phyloP scores from a whole-genome alignment of 2,888 invertebrate genomes.

The Griposia aprilina region DNA sequence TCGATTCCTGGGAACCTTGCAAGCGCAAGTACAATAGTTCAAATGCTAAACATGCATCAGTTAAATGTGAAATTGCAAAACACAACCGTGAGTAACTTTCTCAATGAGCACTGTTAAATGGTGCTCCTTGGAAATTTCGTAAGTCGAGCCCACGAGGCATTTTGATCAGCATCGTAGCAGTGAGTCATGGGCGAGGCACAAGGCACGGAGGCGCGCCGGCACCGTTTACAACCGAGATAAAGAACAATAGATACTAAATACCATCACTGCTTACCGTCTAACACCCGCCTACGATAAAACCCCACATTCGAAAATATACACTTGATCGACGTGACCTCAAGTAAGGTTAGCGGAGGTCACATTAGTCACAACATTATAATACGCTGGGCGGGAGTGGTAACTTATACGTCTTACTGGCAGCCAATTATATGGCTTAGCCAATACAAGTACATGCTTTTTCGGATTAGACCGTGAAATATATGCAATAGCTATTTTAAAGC shows the following conservation, averaged over 20 bases:
- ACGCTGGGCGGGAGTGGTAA: constrained; percentile 37
- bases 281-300: constrained; percentile 55
- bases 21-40: constrained; percentile 47
- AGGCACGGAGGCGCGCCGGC: constrained; percentile 62
- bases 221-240: constrained; percentile 48
- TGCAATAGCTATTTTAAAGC: constrained; percentile 28
- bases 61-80: constrained; percentile 74
- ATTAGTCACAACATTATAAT: constrained; percentile 55
- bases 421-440: constrained; percentile 44
- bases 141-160: constrained; percentile 77
- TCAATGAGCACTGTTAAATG: constrained; percentile 76
- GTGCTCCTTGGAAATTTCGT: constrained; percentile 77
- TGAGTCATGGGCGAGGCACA: constrained; percentile 72
- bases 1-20: constrained; percentile 43
- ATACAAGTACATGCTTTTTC: constrained; percentile 39
- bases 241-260: constrained; percentile 62
- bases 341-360: constrained; percentile 58
- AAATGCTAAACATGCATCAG: constrained; percentile 64
- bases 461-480: constrained; percentile 44
- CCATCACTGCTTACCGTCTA: constrained; percentile 13
- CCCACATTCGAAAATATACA: constrained; percentile 50
- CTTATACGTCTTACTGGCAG: constrained; percentile 36
- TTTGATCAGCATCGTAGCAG: constrained; percentile 73
- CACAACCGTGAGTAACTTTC: constrained; percentile 77
- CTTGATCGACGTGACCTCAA: constrained; percentile 57